Percentiles rank a stretch among this genome's conserved stretches.
Conservation (phyloP, 2,797 vertebrate species). For the Clamator glandarius region DNA sequence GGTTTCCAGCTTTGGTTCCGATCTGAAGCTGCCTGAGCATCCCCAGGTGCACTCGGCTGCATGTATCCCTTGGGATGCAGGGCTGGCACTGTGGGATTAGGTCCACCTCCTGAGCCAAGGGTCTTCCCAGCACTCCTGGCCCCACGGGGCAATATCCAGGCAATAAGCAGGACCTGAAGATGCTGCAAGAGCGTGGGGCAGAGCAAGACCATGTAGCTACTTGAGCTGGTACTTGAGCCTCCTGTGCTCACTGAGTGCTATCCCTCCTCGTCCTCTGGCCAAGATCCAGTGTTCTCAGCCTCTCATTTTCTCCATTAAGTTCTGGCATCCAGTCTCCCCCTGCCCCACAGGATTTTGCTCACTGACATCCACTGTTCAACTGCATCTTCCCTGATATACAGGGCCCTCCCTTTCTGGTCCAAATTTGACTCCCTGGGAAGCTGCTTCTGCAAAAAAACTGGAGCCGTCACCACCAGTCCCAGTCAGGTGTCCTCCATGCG, state of each 20-base stretch:
- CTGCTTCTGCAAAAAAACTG: background rate
- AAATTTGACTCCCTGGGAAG: background rate
- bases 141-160: background rate
- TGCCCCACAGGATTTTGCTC: background rate
- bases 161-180: too few relatives aligned
- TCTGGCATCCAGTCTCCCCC: background rate
- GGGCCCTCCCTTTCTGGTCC: background rate
- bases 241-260: background rate
- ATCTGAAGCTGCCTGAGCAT: accelerated
- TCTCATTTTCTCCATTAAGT: background rate
- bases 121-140: background rate
- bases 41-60: background rate
- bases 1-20: background rate
- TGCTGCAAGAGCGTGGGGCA: background rate
- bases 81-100: background rate
- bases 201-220: background rate
- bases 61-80: background rate
- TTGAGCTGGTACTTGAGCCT: background rate
- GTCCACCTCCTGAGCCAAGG: background rate
- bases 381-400: background rate
- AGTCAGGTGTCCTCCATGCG: background rate
- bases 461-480: background rate
- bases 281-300: background rate
- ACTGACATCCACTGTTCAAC: background rate
- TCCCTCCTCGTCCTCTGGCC: background rate